Evolutionary conservation across 2,888 invertebrate species (phyloP).

Genomic region (Aporophyla nigra): DNA sequence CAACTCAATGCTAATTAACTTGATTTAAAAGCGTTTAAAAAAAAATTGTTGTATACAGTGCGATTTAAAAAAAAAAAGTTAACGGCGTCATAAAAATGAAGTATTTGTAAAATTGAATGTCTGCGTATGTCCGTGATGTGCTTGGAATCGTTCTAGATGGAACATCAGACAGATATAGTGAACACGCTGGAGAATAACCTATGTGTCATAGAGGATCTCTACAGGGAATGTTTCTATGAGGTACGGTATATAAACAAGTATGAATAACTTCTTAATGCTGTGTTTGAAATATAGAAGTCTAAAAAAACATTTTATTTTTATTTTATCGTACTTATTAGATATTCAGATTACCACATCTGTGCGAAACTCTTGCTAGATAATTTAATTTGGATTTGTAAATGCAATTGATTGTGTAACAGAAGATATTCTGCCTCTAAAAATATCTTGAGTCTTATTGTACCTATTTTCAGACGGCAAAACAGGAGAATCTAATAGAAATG

Average conservation of each 20-base stretch:
- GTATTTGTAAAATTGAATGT: background rate
- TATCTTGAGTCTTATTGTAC: background rate
- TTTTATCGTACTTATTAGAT: background rate
- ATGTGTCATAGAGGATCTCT: slow-evolving; percentile 83
- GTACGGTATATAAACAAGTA: slow-evolving; percentile 69
- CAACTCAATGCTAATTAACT: background rate
- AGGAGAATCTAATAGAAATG: slow-evolving; percentile 83
- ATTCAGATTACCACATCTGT: background rate
- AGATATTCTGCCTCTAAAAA: background rate
- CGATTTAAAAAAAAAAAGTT: no score
- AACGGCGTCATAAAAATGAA: background rate
- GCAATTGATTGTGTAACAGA: background rate
- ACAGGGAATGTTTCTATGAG: slow-evolving; percentile 87
- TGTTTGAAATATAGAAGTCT: background rate
- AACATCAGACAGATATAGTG: slow-evolving; percentile 76
- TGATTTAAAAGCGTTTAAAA: background rate
- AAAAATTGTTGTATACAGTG: background rate
- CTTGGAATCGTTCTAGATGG: slow-evolving; percentile 71
- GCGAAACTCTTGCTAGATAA: background rate
- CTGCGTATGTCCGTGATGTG: background rate
- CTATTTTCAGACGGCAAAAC: slow-evolving; percentile 79
- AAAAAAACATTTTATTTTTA: background rate
- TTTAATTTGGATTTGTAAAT: background rate
- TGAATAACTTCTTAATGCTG: background rate
- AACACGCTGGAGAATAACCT: slow-evolving; percentile 80